Base-by-base conservation (phyloP, 2,113 vertebrate genomes). In the Cisticola juncidis region DNA sequence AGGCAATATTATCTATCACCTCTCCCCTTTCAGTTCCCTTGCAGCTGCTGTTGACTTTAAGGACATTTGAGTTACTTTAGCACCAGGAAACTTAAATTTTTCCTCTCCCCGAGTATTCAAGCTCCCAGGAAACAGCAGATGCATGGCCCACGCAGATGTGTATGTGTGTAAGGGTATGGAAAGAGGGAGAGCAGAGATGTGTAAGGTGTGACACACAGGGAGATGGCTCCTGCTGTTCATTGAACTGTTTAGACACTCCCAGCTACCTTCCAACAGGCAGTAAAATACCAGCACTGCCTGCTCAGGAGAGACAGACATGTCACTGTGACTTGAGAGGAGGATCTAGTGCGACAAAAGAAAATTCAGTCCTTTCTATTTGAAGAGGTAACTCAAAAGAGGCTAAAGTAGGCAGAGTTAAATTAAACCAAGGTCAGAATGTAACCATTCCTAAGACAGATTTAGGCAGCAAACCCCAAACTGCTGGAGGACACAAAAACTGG, bases 381-480 rank as follows among this genome's bases (percentile, higher is more conserved):
- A 72, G 28, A 86, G 61, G 45, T 35, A 70, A 38, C 44, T 91
- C 48, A 40, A 90, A 88, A 70, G 68, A 74, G 26, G 35, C n/a
- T 91, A 60, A 92, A 91, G 26, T 11, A 97, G 94, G 76, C 86
- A 95, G 85, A 94, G 64, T 88, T 93, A 94, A 95, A 96, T 96
- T 58, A 93, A 84, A 65, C 68, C 48, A 81, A 90, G 88, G 91
- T 97, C 92, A 94, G 82, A 86, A 94, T 14, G 47, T 38, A 91
- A 92, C 77, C 78, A 80, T 12, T 61, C 44, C 69, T 78, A 54
- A 81, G 3, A 84, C 42, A 85, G 92, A 94, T 74, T 50, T 90
- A 88, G 84, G 70, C 44, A 74, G 57, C 50, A 82, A 81, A 48
- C 12, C 45, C 31, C 90, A 45, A 23, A 89, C 24, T 65, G 85